Evolutionary conservation across 2,888 invertebrate genomes (phyloP), one percentile per base, ranked within the genome.

Genomic region (Hirtodrosophila trivittata): DNA sequence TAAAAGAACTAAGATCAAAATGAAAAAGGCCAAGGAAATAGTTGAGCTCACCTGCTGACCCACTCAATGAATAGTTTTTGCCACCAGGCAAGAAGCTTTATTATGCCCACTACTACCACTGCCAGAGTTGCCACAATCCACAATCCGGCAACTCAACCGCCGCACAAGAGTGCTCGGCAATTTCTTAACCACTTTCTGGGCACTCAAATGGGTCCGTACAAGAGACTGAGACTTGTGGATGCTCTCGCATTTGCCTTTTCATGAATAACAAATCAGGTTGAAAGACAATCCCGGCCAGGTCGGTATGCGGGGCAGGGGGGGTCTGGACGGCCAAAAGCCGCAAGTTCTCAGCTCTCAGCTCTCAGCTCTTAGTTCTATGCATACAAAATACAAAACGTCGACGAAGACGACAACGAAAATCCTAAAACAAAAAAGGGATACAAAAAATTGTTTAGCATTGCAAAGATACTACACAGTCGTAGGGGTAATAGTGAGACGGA

Each of bases 191-290:
- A 83, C 73, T 82, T 77, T 51, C 57, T 32, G 58, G 66, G 56
- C 77, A 33, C 67, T 63, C 50, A 58, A 51, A 70, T 25, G 25
- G 13, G 38, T 18, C 47, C 49, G 32, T 26, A 30, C 43, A 21
- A 39, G 32, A 14, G 21, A 9, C 13, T 8, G 39, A 46, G 32
- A 32, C 55, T 56, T 63, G 47, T 33, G 42, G 54, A 45, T 52
- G 69, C 73, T 49, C 50, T 66, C 50, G 51, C 76, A 32, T 56
- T 62, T 50, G 71, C 66, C 65, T 74, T 81, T 81, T 81, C 80
- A 81, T 81, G 84, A 81, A 84, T 84, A 84, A 71, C 84, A 84
- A 81, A 81, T 81, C 81, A 81, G 77, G 82, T 77, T 76, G 68
- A 84, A 84, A 84, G 78, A 84, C 81, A 74, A 75, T 70, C 63